Base-by-base conservation (phyloP, 2,888 invertebrate species). In the Metacarcinus magister region DNA sequence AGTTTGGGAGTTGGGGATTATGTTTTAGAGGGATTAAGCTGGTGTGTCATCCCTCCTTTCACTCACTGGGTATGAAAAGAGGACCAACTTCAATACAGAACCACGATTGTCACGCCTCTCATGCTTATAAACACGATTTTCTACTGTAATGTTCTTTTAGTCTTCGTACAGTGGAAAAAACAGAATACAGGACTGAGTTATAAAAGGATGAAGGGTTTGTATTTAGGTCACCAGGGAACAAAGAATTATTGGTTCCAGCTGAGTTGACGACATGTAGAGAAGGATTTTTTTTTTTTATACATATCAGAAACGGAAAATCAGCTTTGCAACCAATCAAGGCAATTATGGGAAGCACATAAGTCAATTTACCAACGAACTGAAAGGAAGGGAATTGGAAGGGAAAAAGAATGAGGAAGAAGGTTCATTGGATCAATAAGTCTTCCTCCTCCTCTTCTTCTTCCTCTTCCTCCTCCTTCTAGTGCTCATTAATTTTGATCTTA, bases 121-220 rank as follows among this genome's bases (percentile, higher is more conserved):
- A 67, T 67, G n/a, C n/a, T n/a, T 67, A 67, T 23, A 46, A 54
- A 75, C 91, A 96, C n/a, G n/a, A 67, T 67, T 67, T 67, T 23
- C 60, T 19, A n/a, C 54, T 10, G 54, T 54, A 54, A 16, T 54
- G 54, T 54, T 54, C 54, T 54, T 54, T 54, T 54, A 54, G 19
- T 54, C 54, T 16, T 54, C 13, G 19, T 23, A 67, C 23, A 23
- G 67, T n/a, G n/a, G 67, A 67, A 67, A 60, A 67, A 67, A 67
- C 16, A 67, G n/a, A 67, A n/a, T 67, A 67, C 4, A 7, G n/a
- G n/a, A 67, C n/a, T 67, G 16, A 67, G 67, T n/a, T n/a, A n/a
- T 54, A 67, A 23, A 19, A n/a, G 23, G 67, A 67, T 67, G 23
- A 67, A n/a, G n/a, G 23, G 67, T 67, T n/a, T n/a, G 54, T 19